Base-by-base conservation (phyloP, 2,113 vertebrate genomes). In the Actenoides hombroni region DNA sequence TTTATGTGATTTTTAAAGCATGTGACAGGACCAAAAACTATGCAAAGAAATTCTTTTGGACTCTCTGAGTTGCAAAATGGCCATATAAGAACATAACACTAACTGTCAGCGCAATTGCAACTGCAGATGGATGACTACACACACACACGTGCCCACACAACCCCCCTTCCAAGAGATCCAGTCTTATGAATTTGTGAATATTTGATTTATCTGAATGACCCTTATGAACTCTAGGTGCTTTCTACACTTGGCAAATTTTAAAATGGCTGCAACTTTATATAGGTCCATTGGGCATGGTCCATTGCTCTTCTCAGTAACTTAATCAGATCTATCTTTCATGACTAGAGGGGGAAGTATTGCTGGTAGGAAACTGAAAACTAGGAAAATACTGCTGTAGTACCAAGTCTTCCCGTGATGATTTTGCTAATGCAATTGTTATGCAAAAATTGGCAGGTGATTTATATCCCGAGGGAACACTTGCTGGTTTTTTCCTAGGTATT, bases 381-480 rank as follows among this genome's bases (percentile, higher is more conserved):
- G 49, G 3, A 33, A 97, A 95, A 86, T 69, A 79, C 46, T 77
- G 48, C 49, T 42, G 26, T 44, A 51, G 4, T 80, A 61, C 44
- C 26, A 95, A 81, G 44, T 83, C 88, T 90, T 86, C 87, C 92
- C 88, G 60, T 96, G 83, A 83, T 93, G 91, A 96, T 96, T 96
- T 96, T 96, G 39, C 37, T 97, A 95, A 97, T 98, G 94, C 97
- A 96, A 95, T 96, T 90, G 89, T 94, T 92, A 92, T 46, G 49
- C 61, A 92, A 95, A 97, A 95, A 79, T 88, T 95, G 39, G n/a
- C 88, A 75, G 74, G 59, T 61, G 60, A 20, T 88, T 83, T 69
- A 51, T 93, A 88, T 81, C 95, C 89, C 74, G 44, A 76, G 71
- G 82, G 95, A 86, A 94, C 44, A 51, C 70, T 93, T 93, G 63